Evolutionary conservation across 1,140 invertebrate species (phyloP).

Genomic region (Cydia splendana): DNA sequence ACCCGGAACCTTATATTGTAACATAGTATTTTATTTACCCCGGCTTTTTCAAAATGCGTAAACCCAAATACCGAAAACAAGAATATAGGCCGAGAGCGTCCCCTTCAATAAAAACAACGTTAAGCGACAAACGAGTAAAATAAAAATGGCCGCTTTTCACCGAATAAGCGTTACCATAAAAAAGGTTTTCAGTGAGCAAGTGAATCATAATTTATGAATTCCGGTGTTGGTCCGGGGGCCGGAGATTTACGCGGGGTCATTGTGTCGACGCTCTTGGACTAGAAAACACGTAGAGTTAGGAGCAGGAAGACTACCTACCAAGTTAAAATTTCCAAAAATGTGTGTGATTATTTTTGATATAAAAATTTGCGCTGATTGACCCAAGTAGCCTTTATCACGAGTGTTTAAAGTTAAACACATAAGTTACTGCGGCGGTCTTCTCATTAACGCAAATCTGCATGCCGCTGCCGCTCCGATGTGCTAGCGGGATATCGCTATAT

Average conservation of each 20-base stretch:
- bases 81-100: slow-evolving; percentile 26
- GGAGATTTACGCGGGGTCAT: slow-evolving; percentile 77
- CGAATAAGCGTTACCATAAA: slow-evolving; percentile 76
- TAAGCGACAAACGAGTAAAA: slow-evolving; percentile 68
- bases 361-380: no score
- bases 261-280: slow-evolving; percentile 63
- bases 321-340: background rate
- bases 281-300: slow-evolving; percentile 42
- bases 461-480: no score
- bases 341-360: background rate
- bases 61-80: slow-evolving; percentile 30
- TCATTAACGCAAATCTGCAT: no score
- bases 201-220: slow-evolving; percentile 80
- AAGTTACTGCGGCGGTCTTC: no score
- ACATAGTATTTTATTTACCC: slow-evolving; percentile 30
- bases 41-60: slow-evolving; percentile 19
- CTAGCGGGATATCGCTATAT: no score
- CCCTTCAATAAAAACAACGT: slow-evolving; percentile 57
- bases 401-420: no score
- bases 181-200: slow-evolving; percentile 79
- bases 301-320: background rate
- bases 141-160: slow-evolving; percentile 71
- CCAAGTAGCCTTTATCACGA: no score
- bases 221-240: slow-evolving; percentile 61
- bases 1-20: background rate